Percentiles rank a stretch among this genome's conserved stretches.
Evolutionary conservation across 2,888 invertebrate species (phyloP).

Genomic region (Phaonia tiefii): DNA sequence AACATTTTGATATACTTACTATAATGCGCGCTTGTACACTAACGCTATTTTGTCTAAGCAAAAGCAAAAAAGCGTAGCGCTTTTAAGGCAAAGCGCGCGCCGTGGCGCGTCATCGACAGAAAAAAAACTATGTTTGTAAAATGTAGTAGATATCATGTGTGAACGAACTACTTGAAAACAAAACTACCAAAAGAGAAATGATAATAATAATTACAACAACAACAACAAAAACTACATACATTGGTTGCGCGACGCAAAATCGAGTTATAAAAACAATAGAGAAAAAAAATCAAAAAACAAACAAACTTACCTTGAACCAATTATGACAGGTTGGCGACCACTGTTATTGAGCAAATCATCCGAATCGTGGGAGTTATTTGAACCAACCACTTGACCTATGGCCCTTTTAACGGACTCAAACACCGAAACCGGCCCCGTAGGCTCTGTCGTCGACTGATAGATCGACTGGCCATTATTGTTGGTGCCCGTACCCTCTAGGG

Average conservation of each 20-base stretch:
- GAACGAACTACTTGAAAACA: neutral
- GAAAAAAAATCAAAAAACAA: conserved; percentile 34
- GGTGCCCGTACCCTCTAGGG: conserved; percentile 76
- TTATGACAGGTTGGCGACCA: conserved; percentile 77
- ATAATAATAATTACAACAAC: conserved; percentile 2
- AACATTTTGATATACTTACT: too few species aligned
- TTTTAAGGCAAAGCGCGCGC: too few species aligned
- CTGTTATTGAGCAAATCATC: conserved; percentile 77
- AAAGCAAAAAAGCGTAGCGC: too few species aligned
- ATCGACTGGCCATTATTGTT: conserved; percentile 78
- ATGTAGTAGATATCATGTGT: neutral
- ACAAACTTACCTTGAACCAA: conserved; percentile 79
- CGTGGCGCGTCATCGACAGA: too few species aligned
- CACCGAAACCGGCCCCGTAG: conserved; percentile 79
- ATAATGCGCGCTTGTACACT: too few species aligned
- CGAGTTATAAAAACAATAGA: conserved; percentile 13
- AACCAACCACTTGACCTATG: conserved; percentile 80
- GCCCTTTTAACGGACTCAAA: conserved; percentile 80
- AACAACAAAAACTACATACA: neutral
- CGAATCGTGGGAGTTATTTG: conserved; percentile 74
- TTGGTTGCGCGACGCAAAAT: too few species aligned
- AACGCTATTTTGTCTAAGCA: too few species aligned
- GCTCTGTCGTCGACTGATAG: conserved; percentile 81
- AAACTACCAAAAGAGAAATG: conserved; percentile 5
- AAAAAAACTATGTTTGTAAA: too few species aligned